Evolutionary conservation across 2,113 vertebrate species (phyloP), one percentile per base, ranked within the genome.

Genomic region (Sander vitreus): DNA sequence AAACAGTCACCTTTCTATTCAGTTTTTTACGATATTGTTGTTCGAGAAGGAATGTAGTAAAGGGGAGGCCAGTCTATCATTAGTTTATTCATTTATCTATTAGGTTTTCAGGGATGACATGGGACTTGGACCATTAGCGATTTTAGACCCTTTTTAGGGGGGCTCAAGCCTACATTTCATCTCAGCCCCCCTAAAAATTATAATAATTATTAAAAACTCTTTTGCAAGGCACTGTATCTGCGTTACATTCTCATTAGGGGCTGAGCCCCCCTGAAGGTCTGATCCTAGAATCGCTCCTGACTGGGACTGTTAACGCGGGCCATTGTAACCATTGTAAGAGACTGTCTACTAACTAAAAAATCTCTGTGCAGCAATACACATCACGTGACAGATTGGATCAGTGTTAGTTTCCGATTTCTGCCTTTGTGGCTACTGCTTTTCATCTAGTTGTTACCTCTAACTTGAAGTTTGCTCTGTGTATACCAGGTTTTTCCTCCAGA

Each of bases 401-500:
- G 27, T 21, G 57, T 68, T 19, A 11, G 12, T 3, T 36, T n/a
- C 13, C 19, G 13, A 10, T 15, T 4, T 36, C 5, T 59, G 59
- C 2, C 21, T 66, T 39, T 54, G 8, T 60, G 39, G 6, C 47
- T 57, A 15, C 39, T 6, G 27, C 47, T 10, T 19, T 39, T 12
- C 21, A 3, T 36, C 4, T 23, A 30, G 19, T 19, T 64, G 47
- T 71, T 18, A 36, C 25, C 11, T 65, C 53, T 60, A 9, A 78
- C 51, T 54, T 59, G 4, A n/a, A 10, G 36, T 5, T 69, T 15
- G 15, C 6, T 76, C 15, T 81, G 54, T 51, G n/a, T 64, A 2
- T 36, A n/a, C 0, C 81, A 99, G 98, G 94, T 98, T 95, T 92
- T 97, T 99, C 93, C 97, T 99, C 73, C 97, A 99, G 96, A 97